Conservation (phyloP, 64 coral and sea anemone genomes). For the Pocillopora verrucosa region DNA sequence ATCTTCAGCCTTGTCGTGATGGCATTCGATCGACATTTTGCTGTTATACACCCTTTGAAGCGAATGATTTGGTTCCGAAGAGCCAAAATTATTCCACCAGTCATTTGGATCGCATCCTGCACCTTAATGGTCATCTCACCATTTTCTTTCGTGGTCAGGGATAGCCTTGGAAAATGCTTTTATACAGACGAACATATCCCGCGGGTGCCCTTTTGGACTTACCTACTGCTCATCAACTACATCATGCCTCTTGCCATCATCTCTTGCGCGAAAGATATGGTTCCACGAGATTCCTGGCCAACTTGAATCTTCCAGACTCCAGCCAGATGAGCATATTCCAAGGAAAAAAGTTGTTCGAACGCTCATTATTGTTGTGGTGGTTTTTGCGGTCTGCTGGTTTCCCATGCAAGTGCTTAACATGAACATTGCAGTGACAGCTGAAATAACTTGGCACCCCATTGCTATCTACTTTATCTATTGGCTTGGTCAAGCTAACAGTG, state of each 20-base stretch:
- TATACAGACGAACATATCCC: background rate
- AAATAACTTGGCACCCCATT: background rate
- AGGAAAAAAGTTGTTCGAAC: slow-evolving; percentile 49
- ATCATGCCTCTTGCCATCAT: slow-evolving; percentile 24
- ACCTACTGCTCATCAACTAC: slow-evolving; percentile 22
- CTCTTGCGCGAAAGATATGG: slow-evolving; percentile 48
- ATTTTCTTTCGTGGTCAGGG: background rate
- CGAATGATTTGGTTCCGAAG: background rate
- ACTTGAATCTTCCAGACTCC: background rate
- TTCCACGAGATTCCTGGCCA: background rate
- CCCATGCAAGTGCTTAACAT: slow-evolving; percentile 30
- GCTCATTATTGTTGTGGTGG: slow-evolving; percentile 33
- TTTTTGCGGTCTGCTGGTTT: slow-evolving; percentile 56
- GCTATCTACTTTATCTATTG: background rate
- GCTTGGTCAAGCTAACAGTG: background rate
- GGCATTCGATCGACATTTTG: background rate
- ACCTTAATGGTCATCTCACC: background rate
- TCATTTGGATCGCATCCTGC: background rate
- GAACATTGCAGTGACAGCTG: background rate
- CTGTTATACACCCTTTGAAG: background rate
- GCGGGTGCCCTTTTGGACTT: background rate
- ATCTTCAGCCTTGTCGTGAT: background rate
- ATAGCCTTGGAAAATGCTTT: background rate
- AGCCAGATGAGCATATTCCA: background rate
- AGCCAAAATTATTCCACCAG: background rate